Conservation (phyloP, 2,113 vertebrate genomes). For the Oncorhynchus mykiss region DNA sequence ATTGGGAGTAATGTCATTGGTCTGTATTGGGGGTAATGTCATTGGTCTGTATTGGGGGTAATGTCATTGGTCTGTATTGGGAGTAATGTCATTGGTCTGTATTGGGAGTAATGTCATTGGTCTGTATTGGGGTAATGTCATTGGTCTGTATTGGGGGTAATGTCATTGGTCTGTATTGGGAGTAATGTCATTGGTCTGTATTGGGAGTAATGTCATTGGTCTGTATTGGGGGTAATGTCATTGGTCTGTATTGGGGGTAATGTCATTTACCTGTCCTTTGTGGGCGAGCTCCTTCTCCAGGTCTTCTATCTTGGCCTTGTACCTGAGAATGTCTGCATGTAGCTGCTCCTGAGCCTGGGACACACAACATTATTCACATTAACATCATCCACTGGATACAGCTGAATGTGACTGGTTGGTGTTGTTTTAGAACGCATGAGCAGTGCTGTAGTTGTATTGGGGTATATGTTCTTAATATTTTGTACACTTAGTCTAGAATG, state of each 20-base stretch:
- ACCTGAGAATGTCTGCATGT: conserved; percentile 88
- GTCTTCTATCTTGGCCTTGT: conserved; percentile 98
- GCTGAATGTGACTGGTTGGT: no score
- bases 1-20: no score
- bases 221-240: no score
- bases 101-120: background rate
- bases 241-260: background rate
- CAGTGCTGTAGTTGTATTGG: no score
- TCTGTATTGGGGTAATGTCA: background rate
- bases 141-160: background rate
- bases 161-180: background rate
- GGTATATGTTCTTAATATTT: no score
- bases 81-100: background rate
- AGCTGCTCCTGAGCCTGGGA: conserved; percentile 92
- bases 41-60: background rate
- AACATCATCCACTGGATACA: background rate
- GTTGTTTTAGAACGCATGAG: no score
- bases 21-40: background rate
- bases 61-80: background rate
- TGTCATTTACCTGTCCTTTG: conserved; percentile 85
- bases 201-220: no score
- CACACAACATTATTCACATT: background rate
- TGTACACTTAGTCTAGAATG: no score
- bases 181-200: no score
- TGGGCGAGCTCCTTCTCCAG: conserved; percentile 88